Evolutionary conservation across 2,888 invertebrate species (phyloP).

Genomic region (Pandemis cinnamomeana): DNA sequence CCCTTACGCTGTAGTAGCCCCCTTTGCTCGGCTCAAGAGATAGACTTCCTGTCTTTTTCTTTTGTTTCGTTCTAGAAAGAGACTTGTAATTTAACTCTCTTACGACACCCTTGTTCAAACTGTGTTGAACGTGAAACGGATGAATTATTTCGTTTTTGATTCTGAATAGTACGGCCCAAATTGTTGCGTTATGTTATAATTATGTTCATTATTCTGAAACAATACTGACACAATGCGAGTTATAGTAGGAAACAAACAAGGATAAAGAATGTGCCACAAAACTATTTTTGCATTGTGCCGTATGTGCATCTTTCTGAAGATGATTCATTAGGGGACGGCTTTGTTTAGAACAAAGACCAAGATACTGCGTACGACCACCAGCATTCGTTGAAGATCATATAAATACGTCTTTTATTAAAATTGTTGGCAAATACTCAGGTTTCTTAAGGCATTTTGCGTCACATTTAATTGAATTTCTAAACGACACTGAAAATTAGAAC

Average conservation of each 20-base stretch:
- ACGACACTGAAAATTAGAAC: too few relatives aligned
- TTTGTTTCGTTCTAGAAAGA: too few relatives aligned
- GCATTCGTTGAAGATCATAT: not conserved
- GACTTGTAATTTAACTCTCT: too few relatives aligned
- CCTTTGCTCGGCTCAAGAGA: too few relatives aligned
- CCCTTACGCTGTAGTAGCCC: too few relatives aligned
- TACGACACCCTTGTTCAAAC: too few relatives aligned
- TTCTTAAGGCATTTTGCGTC: not conserved
- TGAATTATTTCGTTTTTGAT: too few relatives aligned
- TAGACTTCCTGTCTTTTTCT: too few relatives aligned
- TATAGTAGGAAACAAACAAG: not conserved
- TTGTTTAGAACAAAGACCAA: constrained; percentile 8
- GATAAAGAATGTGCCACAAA: not conserved
- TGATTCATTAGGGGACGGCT: not conserved
- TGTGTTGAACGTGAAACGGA: too few relatives aligned
- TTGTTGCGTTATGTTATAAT: not conserved
- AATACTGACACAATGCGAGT: not conserved
- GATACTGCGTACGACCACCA: not conserved
- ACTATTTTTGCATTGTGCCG: not conserved
- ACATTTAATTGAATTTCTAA: too few relatives aligned
- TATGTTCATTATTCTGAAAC: not conserved
- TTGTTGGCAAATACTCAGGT: not conserved
- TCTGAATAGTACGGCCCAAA: not conserved
- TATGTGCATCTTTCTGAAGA: not conserved
- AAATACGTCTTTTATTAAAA: not conserved